Evolutionary conservation across 2,888 invertebrate species (phyloP).

Genomic region (Protophormia terraenovae): DNA sequence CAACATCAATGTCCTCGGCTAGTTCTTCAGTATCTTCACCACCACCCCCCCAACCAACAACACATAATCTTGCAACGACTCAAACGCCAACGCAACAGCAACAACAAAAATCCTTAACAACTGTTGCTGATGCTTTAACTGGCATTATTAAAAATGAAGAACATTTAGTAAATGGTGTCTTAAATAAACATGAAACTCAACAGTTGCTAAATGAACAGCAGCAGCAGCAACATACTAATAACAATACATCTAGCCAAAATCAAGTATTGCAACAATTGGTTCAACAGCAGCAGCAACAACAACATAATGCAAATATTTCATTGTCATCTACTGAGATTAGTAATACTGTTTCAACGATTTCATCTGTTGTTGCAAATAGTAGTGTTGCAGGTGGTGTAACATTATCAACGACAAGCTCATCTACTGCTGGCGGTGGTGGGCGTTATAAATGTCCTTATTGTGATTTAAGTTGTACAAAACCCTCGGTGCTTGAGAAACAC

Average conservation of each 20-base stretch:
- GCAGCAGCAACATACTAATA: conserved; percentile 24
- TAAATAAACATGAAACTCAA: conserved; percentile 32
- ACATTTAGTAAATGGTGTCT: conserved; percentile 61
- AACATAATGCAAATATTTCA: not conserved
- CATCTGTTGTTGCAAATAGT: not conserved
- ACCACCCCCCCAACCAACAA: conserved; percentile 72
- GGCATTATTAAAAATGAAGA: conserved; percentile 10
- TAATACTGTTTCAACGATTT: not conserved
- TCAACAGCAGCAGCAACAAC: conserved; percentile 43
- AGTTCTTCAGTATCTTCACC: conserved; percentile 75
- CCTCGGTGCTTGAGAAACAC: conserved; percentile 96
- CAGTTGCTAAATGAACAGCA: conserved; percentile 26
- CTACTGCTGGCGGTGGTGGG: conserved; percentile 79
- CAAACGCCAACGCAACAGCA: conserved; percentile 24
- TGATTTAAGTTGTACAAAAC: conserved; percentile 94
- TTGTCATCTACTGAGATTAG: conserved; percentile 1
- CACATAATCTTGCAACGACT: conserved; percentile 11
- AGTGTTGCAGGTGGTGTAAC: not conserved
- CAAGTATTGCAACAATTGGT: conserved; percentile 38
- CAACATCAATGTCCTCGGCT: conserved; percentile 76
- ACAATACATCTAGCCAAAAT: conserved; percentile 42
- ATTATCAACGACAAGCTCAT: conserved; percentile 21
- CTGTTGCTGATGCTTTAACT: not conserved
- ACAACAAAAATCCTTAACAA: not conserved
- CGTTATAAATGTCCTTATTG: conserved; percentile 94